Evolutionary conservation across 2,113 vertebrate species (phyloP).

Genomic region (Tyrannus savana): DNA sequence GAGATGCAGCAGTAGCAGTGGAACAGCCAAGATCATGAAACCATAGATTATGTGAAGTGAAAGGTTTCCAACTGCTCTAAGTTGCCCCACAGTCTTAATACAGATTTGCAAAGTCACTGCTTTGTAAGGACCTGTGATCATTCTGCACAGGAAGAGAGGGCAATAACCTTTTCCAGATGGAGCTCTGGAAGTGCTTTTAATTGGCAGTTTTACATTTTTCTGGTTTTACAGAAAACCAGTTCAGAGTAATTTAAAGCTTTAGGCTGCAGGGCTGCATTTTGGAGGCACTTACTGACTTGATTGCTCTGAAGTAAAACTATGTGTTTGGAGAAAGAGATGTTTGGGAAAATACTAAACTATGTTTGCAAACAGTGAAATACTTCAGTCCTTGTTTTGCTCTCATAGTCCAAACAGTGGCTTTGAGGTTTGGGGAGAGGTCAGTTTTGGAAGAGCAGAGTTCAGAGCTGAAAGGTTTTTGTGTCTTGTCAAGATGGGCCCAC

Average conservation of each 20-base stretch:
- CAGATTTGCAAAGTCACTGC: neutral
- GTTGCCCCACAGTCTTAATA: neutral
- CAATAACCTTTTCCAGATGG: conserved; percentile 31
- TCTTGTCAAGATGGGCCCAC: neutral
- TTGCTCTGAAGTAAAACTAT: neutral
- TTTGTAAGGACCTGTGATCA: neutral
- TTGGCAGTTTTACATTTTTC: neutral
- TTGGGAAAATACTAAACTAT: neutral
- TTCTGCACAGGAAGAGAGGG: neutral
- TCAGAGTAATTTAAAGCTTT: neutral
- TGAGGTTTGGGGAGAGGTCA: neutral
- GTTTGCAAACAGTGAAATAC: conserved; percentile 3
- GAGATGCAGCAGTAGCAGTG: neutral
- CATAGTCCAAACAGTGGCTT: neutral
- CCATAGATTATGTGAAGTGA: neutral
- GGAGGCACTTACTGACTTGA: neutral
- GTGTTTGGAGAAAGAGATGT: neutral
- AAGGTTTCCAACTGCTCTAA: neutral
- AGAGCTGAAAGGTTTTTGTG: neutral
- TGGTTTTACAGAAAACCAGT: neutral
- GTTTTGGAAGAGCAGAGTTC: neutral
- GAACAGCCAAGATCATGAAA: neutral
- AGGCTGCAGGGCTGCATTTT: neutral
- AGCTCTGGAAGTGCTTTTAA: conserved; percentile 2
- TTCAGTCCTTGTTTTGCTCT: neutral